Conservation (phyloP, 2,113 vertebrate genomes). For the Copsychus sechellarum region DNA sequence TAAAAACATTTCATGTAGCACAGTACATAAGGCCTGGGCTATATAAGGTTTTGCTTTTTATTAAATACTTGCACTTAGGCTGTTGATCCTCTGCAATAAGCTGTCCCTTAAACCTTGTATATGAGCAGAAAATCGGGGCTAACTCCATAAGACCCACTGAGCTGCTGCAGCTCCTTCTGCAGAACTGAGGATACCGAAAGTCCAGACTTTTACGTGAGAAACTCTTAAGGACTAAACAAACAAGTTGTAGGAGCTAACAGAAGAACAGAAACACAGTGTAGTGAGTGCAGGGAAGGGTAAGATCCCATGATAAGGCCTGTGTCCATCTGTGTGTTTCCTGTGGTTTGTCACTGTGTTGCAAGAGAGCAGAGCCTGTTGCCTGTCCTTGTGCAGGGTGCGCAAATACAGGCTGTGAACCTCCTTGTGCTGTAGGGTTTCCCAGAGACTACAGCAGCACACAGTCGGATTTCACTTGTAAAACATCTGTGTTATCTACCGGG, state of each 20-base stretch:
- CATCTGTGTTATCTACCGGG: not conserved
- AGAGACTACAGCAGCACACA: not conserved
- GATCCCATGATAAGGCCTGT: rapidly evolving
- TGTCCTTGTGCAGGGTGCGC: no score
- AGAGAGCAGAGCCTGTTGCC: not conserved
- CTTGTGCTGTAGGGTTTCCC: not conserved
- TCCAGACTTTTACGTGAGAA: not conserved
- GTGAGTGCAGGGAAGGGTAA: not conserved
- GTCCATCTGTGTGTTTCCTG: not conserved
- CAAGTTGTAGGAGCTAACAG: not conserved
- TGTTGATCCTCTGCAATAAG: not conserved
- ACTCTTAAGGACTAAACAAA: not conserved
- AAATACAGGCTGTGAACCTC: not conserved
- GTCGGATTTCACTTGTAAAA: not conserved
- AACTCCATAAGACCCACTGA: rapidly evolving
- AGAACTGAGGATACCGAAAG: not conserved
- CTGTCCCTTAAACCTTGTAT: not conserved
- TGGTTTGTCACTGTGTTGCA: not conserved
- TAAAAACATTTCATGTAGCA: not conserved
- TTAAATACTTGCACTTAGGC: not conserved
- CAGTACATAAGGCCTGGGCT: not conserved
- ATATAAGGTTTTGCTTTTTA: not conserved
- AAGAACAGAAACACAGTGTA: not conserved
- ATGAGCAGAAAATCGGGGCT: not conserved
- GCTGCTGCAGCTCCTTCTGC: not conserved